phyloP scores from a whole-genome alignment of 2,888 invertebrate species.

The Meloe dianella region DNA sequence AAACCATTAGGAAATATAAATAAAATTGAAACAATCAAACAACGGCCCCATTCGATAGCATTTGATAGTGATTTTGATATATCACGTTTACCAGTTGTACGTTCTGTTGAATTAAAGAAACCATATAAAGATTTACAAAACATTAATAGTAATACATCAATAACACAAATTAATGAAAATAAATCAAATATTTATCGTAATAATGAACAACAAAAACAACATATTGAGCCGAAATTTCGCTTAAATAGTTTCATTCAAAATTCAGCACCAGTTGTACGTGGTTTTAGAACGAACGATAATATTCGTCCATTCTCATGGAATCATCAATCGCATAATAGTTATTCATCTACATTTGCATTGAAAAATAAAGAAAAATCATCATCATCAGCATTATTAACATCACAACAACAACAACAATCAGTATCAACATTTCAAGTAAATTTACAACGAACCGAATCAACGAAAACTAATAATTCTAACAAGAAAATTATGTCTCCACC shows the following conservation, averaged over 20 bases:
- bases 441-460: slow-evolving; percentile 60
- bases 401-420: slow-evolving; percentile 40
- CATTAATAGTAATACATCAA: slow-evolving; percentile 45
- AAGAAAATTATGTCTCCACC: slow-evolving; percentile 17
- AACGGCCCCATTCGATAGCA: slow-evolving; percentile 54
- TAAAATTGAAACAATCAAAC: slow-evolving; percentile 40
- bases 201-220: slow-evolving; percentile 22
- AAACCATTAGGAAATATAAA: slow-evolving; percentile 53
- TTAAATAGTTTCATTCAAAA: slow-evolving; percentile 49
- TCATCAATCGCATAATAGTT: slow-evolving; percentile 26
- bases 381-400: slow-evolving; percentile 51
- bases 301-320: slow-evolving; percentile 46
- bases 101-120: slow-evolving; percentile 62
- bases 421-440: slow-evolving; percentile 56
- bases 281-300: slow-evolving; percentile 47
- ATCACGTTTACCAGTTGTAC: slow-evolving; percentile 60
- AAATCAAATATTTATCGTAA: slow-evolving; percentile 29
- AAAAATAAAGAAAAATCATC: slow-evolving; percentile 44
- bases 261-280: slow-evolving; percentile 53
- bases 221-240: slow-evolving; percentile 40
- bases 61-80: slow-evolving; percentile 53
- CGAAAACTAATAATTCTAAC: slow-evolving; percentile 34
- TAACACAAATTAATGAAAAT: slow-evolving; percentile 48
- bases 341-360: slow-evolving; percentile 46
- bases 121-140: slow-evolving; percentile 51